Evolutionary conservation across 2,113 vertebrate species (phyloP).

Genomic region (Bettongia penicillata): DNA sequence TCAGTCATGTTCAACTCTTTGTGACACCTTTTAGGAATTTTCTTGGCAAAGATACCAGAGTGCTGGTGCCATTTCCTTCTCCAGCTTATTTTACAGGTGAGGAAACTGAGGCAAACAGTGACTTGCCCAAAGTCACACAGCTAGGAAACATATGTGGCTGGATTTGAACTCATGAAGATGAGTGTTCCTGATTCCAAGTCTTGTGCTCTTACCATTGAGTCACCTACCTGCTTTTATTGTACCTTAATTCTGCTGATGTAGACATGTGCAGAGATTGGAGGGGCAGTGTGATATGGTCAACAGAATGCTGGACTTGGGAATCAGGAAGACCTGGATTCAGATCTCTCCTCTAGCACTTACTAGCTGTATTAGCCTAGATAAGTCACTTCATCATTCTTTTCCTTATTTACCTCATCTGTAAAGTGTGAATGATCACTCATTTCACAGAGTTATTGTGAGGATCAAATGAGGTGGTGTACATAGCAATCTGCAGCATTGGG

Average conservation of each 20-base stretch:
- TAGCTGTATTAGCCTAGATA: neutral
- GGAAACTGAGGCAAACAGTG: too few relatives aligned
- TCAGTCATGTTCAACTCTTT: too few relatives aligned
- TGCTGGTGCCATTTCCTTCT: too few relatives aligned
- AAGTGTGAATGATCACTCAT: neutral
- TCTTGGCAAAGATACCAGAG: too few relatives aligned
- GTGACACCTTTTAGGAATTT: too few relatives aligned
- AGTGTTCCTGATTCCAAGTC: too few relatives aligned
- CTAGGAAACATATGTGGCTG: too few relatives aligned
- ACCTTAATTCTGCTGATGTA: neutral
- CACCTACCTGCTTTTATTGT: neutral
- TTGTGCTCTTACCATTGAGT: too few relatives aligned
- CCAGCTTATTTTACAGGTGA: too few relatives aligned
- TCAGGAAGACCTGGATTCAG: neutral
- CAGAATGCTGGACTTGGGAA: neutral
- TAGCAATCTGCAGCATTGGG: neutral
- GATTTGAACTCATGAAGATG: too few relatives aligned
- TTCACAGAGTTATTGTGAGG: neutral
- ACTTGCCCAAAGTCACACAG: too few relatives aligned
- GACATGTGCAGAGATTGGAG: neutral
- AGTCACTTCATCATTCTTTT: neutral
- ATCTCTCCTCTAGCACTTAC: neutral
- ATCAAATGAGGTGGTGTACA: neutral
- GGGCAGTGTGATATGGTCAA: neutral
- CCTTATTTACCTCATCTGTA: neutral